These are phyloP conservation scores for Frieseomelitta varia DNA, from an alignment of 1,140 invertebrate genomes.

Conservation along the genomic window DNA sequence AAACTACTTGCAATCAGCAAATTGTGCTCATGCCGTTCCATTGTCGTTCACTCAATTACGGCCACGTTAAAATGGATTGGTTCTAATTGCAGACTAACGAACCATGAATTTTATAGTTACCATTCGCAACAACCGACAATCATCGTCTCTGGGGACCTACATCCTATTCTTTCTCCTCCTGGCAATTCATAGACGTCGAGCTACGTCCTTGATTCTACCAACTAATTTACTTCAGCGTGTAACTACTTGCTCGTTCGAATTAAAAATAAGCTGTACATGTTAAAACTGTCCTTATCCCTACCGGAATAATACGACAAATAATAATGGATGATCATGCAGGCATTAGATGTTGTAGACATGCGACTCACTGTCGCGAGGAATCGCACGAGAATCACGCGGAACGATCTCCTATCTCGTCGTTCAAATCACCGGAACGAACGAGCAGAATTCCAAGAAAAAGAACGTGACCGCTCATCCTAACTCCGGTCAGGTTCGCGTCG, in stretches of 20 bases:
- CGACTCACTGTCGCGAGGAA: background rate
- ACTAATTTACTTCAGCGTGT: background rate
- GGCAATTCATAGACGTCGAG: background rate
- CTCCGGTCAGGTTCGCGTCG: background rate
- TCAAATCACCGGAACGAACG: constrained; percentile 21
- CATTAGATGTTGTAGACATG: background rate
- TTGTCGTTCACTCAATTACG: constrained; percentile 36
- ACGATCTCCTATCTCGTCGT: background rate
- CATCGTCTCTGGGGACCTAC: constrained; percentile 5
- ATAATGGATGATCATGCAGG: background rate
- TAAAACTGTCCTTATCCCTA: background rate
- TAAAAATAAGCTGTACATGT: background rate
- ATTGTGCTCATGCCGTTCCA: background rate
- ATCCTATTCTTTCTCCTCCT: background rate
- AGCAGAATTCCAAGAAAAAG: background rate
- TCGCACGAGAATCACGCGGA: background rate
- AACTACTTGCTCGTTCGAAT: too few relatives aligned
- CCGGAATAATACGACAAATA: background rate
- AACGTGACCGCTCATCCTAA: background rate
- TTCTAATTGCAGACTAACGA: constrained; percentile 47
- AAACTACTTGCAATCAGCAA: background rate
- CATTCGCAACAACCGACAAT: constrained; percentile 32
- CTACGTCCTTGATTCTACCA: background rate
- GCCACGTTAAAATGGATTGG: constrained; percentile 39
- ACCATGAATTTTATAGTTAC: constrained; percentile 43